A percentile compares a stretch with the other conserved stretches of the same genome.
These are phyloP conservation scores for Otolemur garnettii DNA, from an alignment of 2,113 vertebrate species.

Conservation along the genomic window DNA sequence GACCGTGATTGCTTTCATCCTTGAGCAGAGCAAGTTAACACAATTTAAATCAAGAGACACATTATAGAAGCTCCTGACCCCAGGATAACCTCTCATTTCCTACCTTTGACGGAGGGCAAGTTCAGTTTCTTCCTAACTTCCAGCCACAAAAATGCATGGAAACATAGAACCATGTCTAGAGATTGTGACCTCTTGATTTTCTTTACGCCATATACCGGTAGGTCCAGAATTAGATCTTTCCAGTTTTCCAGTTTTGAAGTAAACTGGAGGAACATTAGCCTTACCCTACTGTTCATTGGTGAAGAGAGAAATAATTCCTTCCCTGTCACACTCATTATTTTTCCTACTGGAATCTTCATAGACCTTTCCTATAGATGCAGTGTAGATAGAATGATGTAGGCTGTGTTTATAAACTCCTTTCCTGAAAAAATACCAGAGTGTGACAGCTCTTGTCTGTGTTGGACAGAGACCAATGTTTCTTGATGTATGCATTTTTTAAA, in stretches of 20 bases:
- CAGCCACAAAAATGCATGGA: conserved; percentile 25
- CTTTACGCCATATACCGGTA: neutral
- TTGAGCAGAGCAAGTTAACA: conserved; percentile 64
- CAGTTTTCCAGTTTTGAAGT: conserved; percentile 4
- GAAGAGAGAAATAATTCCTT: neutral
- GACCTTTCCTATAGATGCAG: neutral
- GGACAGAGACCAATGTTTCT: conserved; percentile 1
- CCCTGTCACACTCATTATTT: neutral
- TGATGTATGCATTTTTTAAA: neutral
- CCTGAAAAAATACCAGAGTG: neutral
- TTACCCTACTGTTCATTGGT: neutral
- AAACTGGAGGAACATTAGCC: neutral
- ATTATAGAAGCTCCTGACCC: conserved; percentile 64
- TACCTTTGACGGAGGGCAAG: conserved; percentile 65
- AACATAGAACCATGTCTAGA: conserved; percentile 46
- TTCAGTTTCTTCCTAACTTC: conserved; percentile 64
- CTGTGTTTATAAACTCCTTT: conserved; percentile 4
- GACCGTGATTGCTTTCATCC: conserved; percentile 68
- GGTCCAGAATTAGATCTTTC: neutral
- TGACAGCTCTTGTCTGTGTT: neutral
- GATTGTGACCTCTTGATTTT: neutral
- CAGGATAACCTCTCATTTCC: conserved; percentile 64
- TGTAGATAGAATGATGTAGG: neutral
- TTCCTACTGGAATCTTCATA: neutral
- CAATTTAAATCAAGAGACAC: conserved; percentile 65